Evolutionary conservation across 2,888 invertebrate genomes (phyloP), one percentile per base, ranked within the genome.

Genomic region (Leptopterna dolabrata): DNA sequence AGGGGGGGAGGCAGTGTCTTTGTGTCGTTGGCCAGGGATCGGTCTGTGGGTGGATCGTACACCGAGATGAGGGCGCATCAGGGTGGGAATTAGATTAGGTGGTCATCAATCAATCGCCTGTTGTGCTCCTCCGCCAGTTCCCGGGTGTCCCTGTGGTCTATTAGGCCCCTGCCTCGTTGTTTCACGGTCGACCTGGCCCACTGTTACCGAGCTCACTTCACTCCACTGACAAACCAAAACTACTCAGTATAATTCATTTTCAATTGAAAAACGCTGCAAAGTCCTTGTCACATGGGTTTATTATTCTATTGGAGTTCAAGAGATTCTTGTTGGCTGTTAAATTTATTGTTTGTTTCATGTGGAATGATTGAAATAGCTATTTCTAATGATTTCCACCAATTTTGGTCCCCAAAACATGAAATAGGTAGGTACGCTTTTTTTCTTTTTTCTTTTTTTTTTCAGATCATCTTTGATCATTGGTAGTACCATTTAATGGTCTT

Each of bases 81-180:
- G 78, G 45, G 78, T 45, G 78, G 78, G 78, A 78, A 78, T 78
- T 45, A 45, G 78, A 78, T 78, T 78, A 78, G 45, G 45, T 14
- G 78, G 78, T 78, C 78, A 78, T 78, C 78, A 78, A 78, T 78
- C 78, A 78, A 78, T 78, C 78, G 45, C 27, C 78, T 78, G 36
- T 43, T 43, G 41, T 78, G 78, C 41, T 78, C 41, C 45, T 19
- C 78, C 71, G 36, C 63, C 24, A 19, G 24, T 55, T 19, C 63
- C 13, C 63, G 63, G 24, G 63, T 63, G 63, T 24, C 24, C 24
- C 63, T 24, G n/a, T n/a, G 63, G 63, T 63, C 63, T 63, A 63
- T 63, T 63, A 63, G 63, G 27, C 63, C 7, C 19, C 63, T 63
- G 63, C 63, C 7, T 19, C 13, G 63, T 63, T 63, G 63, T 63